A percentile compares a stretch with the other conserved stretches of the same genome.
Evolutionary conservation across 2,888 invertebrate species (phyloP).

Genomic region (Teleogryllus oceanicus): DNA sequence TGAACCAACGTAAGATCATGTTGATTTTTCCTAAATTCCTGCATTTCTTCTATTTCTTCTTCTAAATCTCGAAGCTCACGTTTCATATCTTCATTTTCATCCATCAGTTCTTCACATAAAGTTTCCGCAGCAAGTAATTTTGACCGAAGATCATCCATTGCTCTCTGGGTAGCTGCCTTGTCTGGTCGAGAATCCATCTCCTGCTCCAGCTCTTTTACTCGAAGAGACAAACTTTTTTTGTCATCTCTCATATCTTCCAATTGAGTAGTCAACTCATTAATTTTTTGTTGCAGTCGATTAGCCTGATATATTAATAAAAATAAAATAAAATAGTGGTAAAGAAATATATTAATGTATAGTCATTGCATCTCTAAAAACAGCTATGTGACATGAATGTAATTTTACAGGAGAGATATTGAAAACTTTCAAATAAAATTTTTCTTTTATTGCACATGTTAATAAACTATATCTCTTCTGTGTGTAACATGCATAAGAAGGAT

Average conservation of each 20-base stretch:
- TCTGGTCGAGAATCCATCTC: slow-evolving; percentile 52
- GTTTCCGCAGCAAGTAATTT: slow-evolving; percentile 88
- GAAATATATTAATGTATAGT: too few relatives aligned
- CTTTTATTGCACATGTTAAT: too few relatives aligned
- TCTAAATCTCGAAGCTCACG: slow-evolving; percentile 89
- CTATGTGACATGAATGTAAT: too few relatives aligned
- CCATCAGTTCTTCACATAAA: slow-evolving; percentile 88
- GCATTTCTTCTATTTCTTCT: slow-evolving; percentile 98
- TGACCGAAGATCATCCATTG: slow-evolving; percentile 69
- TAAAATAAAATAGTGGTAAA: too few relatives aligned
- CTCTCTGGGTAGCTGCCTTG: slow-evolving; percentile 55
- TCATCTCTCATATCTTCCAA: slow-evolving; percentile 76
- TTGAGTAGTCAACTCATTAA: slow-evolving; percentile 78
- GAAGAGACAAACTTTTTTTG: slow-evolving; percentile 67
- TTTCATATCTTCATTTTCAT: slow-evolving; percentile 93
- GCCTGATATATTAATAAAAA: not conserved
- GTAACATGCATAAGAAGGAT: too few relatives aligned
- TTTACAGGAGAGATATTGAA: too few relatives aligned
- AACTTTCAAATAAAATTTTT: too few relatives aligned
- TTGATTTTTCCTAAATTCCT: slow-evolving; percentile 74
- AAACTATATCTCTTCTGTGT: too few relatives aligned
- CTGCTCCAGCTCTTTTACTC: slow-evolving; percentile 70
- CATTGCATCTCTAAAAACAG: too few relatives aligned
- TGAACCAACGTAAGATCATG: not conserved
- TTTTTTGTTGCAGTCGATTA: slow-evolving; percentile 66